phyloP scores from a whole-genome alignment of 2,888 invertebrate genomes.

The Torymus texanus region DNA sequence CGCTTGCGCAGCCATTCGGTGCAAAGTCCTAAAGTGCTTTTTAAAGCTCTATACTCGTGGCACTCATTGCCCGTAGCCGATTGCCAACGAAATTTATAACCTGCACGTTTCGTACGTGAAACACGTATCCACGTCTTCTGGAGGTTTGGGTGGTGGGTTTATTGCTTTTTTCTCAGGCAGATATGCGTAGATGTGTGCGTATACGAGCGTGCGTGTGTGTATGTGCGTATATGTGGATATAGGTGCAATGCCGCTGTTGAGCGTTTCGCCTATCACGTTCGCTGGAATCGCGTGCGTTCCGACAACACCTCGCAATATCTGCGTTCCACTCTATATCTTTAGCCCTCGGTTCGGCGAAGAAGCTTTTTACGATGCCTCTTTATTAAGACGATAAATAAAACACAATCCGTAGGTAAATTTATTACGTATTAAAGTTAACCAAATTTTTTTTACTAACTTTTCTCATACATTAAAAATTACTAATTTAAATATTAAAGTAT shows the following conservation, averaged over 20 bases:
- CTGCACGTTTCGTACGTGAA: slow-evolving; percentile 35
- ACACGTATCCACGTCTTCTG: slow-evolving; percentile 9
- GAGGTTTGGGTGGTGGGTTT: not conserved
- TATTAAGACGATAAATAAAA: no score
- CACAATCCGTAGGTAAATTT: no score
- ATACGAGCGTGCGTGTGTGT: no score
- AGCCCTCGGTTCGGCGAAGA: no score
- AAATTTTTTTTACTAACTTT: no score
- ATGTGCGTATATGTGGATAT: no score
- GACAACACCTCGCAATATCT: not conserved
- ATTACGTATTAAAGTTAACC: no score
- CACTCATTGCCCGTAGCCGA: slow-evolving; percentile 17
- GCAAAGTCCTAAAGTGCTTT: slow-evolving; percentile 19
- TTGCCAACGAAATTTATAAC: slow-evolving; percentile 32
- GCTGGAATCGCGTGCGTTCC: not conserved
- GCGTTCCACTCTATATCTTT: not conserved
- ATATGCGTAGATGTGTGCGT: not conserved
- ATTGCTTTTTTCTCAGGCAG: slow-evolving; percentile 3
- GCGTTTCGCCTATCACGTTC: not conserved
- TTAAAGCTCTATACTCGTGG: slow-evolving; percentile 11
- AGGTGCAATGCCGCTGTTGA: no score
- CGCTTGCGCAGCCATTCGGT: no score
- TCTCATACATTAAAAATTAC: no score
- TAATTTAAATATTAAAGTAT: no score
- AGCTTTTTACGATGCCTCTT: no score